Conservation (phyloP, 2,113 vertebrate species). For the Piaya cayana region DNA sequence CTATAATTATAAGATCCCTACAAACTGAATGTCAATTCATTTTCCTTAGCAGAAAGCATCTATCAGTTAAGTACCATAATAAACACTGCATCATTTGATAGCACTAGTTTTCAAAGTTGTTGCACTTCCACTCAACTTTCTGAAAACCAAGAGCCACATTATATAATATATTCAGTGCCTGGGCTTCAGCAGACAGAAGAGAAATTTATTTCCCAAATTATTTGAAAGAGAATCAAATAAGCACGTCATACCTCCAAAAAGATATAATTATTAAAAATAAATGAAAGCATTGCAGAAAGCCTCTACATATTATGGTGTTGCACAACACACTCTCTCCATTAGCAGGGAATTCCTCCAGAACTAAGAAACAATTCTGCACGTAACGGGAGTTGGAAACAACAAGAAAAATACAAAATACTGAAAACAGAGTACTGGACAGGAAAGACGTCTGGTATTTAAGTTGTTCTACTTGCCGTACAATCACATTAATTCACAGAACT, state of each 20-base stretch:
- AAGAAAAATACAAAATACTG: neutral
- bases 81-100: neutral
- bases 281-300: neutral
- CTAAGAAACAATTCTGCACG: neutral
- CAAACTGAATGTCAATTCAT: neutral
- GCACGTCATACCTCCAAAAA: neutral
- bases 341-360: neutral
- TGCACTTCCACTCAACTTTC: neutral
- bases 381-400: neutral
- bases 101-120: neutral
- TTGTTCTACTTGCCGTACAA: neutral
- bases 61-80: neutral
- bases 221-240: neutral
- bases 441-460: neutral
- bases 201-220: neutral
- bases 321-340: neutral
- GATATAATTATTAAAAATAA: neutral
- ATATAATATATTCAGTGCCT: neutral
- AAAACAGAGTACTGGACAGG: neutral
- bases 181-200: neutral
- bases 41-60: neutral
- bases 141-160: neutral
- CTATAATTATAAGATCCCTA: neutral
- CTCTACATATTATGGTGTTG: neutral
- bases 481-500: neutral